Evolutionary conservation across 2,888 invertebrate genomes (phyloP).

Genomic region (Drosophila paranaensis): DNA sequence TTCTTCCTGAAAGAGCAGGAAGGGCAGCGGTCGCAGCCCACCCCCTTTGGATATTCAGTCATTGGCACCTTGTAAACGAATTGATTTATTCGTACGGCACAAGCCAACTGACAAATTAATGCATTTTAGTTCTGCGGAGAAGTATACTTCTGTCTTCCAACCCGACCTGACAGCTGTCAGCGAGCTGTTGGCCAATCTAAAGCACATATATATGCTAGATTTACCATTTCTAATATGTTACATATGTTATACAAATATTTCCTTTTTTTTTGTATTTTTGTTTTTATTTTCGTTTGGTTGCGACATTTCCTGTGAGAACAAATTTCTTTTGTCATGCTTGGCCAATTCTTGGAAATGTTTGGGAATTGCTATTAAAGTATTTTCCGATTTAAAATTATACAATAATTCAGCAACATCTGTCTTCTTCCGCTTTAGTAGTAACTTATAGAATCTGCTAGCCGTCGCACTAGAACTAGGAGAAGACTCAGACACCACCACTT

Average conservation of each 20-base stretch:
- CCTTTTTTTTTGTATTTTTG: background rate
- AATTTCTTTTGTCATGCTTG: constrained; percentile 18
- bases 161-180: constrained; percentile 46
- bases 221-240: constrained; percentile 1
- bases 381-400: constrained; percentile 2
- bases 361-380: constrained; percentile 12
- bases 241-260: constrained; percentile 4
- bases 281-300: constrained; percentile 15
- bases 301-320: constrained; percentile 38
- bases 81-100: constrained; percentile 69
- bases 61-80: constrained; percentile 46
- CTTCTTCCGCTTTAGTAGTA: too few relatives aligned
- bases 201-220: constrained; percentile 29
- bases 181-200: constrained; percentile 52
- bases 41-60: background rate
- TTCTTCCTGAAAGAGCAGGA: background rate
- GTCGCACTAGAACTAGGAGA: too few relatives aligned
- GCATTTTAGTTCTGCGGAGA: constrained; percentile 68
- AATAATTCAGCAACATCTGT: background rate
- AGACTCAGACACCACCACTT: too few relatives aligned
- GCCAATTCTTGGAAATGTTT: constrained; percentile 30
- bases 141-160: constrained; percentile 48
- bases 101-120: constrained; percentile 71
- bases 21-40: background rate
- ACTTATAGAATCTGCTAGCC: too few relatives aligned